Evolutionary conservation across 2,888 invertebrate genomes (phyloP).

Genomic region (Dysmachus trigonus): DNA sequence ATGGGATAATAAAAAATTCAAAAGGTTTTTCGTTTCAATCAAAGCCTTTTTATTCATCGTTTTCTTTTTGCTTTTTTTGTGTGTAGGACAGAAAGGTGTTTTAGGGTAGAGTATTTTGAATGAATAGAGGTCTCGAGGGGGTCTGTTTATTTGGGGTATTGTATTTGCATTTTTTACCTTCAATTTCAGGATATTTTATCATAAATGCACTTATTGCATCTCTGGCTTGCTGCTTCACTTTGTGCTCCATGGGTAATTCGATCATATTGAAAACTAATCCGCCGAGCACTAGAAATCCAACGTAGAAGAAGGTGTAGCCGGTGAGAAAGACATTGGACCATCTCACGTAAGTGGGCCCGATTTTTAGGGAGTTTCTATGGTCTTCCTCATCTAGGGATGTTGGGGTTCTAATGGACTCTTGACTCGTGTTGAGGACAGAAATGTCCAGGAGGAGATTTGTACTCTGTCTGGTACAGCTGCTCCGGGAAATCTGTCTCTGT

Average conservation of each 20-base stretch:
- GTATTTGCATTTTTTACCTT: conserved; percentile 66
- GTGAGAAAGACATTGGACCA: conserved; percentile 59
- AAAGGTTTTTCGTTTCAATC: neutral
- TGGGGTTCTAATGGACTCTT: neutral
- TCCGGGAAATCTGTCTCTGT: neutral
- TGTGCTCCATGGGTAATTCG: conserved; percentile 72
- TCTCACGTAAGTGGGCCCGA: conserved; percentile 11
- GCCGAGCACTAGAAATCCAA: conserved; percentile 72
- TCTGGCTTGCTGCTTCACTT: conserved; percentile 66
- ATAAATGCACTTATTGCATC: conserved; percentile 69
- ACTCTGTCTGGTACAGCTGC: conserved; percentile 40
- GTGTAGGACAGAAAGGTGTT: neutral
- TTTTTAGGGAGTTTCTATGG: conserved; percentile 36
- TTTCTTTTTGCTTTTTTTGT: too few relatives aligned
- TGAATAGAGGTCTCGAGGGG: neutral
- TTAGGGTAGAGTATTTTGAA: neutral
- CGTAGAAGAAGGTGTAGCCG: conserved; percentile 69
- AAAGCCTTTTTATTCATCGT: neutral
- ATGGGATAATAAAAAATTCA: neutral
- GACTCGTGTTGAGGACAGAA: neutral
- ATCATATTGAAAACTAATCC: conserved; percentile 74
- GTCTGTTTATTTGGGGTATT: neutral
- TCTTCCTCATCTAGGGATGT: conserved; percentile 41
- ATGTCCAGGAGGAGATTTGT: conserved; percentile 39
- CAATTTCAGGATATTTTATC: conserved; percentile 69